Base-by-base conservation (phyloP, 2,113 vertebrate genomes). In the Hippocampus zosterae region DNA sequence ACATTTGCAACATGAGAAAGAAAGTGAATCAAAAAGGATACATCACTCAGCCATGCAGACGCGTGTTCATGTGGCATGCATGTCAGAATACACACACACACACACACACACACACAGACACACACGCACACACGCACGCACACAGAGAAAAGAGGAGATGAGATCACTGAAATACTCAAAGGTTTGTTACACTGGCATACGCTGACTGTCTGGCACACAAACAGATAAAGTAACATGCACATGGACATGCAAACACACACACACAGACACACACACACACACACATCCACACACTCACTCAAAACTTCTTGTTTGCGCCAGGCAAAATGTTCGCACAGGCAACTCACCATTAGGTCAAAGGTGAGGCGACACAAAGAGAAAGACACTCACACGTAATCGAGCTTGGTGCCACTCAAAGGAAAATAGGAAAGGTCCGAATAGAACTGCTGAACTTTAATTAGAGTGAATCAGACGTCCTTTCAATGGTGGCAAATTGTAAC, bases 1-100 rank as follows among this genome's bases (percentile, higher is more conserved):
- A 93, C 94, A 93, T 95, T 95, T 93, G 92, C 92, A 92, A 33
- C 88, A 90, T 88, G 88, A 87, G 88, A 68, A 91, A 82, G 91
- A 90, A 92, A 92, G 81, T 13, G 70, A 27, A 61, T 29, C 44
- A 44, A 67, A 68, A 62, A 27, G 59, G 73, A 53, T 64, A 60
- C 56, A 41, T 71, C 53, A 33, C 29, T 75, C 56, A 75, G 71
- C 79, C 81, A 78, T 23, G 55, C 48, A 60, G 48, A 7, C 9
- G 67, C 86, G 91, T 84, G 82, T 18, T 61, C 73, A 69, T 64
- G 69, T 69, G 50, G 53, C 18, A n/a, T 62, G 57, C 48, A 76
- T 37, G 21, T 61, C 48, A 72, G 72, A 12, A 44, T 13, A 44
- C 42, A 3, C 10, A 44, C 42, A 8, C 1, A 44, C 42, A 8